Percentiles rank a stretch among this genome's conserved stretches.
phyloP scores from a whole-genome alignment of 2,113 vertebrate species.

The Plecotus auritus region DNA sequence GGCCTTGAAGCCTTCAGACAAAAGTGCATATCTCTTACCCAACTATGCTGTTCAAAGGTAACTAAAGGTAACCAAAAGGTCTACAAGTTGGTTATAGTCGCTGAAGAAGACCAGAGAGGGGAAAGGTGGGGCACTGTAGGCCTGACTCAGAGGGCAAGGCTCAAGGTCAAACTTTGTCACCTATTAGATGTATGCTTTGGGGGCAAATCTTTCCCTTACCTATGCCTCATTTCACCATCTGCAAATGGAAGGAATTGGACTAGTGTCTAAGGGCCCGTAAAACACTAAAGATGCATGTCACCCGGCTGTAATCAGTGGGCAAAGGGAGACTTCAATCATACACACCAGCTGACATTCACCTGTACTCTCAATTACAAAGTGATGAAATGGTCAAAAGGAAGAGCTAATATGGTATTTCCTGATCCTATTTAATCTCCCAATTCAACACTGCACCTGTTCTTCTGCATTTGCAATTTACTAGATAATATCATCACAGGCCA shows the following conservation, averaged over 20 bases:
- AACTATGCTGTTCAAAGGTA: background rate
- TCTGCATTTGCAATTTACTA: slow-evolving; percentile 9
- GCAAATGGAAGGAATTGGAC: background rate
- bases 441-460: slow-evolving; percentile 28
- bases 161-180: background rate
- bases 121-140: background rate
- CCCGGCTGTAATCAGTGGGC: background rate
- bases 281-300: background rate
- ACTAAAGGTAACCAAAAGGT: background rate
- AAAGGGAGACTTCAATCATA: background rate
- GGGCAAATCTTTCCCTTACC: background rate
- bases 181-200: background rate
- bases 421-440: background rate
- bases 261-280: background rate
- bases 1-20: background rate
- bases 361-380: background rate
- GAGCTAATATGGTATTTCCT: slow-evolving; percentile 22
- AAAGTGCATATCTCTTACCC: background rate
- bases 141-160: too few species aligned
- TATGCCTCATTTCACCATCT: background rate
- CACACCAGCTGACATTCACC: background rate
- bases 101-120: background rate
- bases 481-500: background rate
- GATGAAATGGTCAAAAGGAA: background rate
- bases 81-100: background rate